A percentile compares a stretch with the other conserved stretches of the same genome.
Evolutionary conservation across 1,140 invertebrate species (phyloP).

Genomic region (Riptortus pedestris): DNA sequence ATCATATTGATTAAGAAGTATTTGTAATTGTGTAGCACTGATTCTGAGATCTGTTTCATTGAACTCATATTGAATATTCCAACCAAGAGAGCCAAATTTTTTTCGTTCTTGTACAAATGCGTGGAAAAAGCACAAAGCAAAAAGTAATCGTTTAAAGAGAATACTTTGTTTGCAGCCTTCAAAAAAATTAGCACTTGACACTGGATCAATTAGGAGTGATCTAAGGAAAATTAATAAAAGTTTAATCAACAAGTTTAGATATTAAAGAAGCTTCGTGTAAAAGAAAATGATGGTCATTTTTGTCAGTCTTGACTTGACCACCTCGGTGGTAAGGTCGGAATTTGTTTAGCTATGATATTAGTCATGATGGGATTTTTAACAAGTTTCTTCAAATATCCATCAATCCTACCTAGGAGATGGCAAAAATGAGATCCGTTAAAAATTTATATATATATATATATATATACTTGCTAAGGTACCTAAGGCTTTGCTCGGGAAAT

Average conservation of each 20-base stretch:
- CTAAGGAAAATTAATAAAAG: slow-evolving; percentile 27
- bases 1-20: slow-evolving; percentile 78
- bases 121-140: slow-evolving; percentile 88
- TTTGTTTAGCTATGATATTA: too few species aligned
- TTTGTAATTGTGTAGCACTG: slow-evolving; percentile 71
- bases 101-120: slow-evolving; percentile 80
- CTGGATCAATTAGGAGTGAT: slow-evolving; percentile 78
- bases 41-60: slow-evolving; percentile 90
- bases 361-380: too few species aligned
- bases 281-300: too few species aligned
- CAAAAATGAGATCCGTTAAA: too few species aligned
- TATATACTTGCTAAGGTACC: too few species aligned
- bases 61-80: slow-evolving; percentile 93
- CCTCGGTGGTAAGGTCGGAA: too few species aligned
- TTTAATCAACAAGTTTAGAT: slow-evolving; percentile 23
- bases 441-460: too few species aligned
- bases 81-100: slow-evolving; percentile 85
- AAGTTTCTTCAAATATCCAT: too few species aligned
- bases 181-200: slow-evolving; percentile 78
- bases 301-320: too few species aligned
- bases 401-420: too few species aligned
- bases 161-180: slow-evolving; percentile 64
- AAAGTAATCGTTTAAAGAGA: slow-evolving; percentile 77
- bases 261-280: too few species aligned
- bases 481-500: too few species aligned